Evolutionary conservation across 2,113 vertebrate genomes (phyloP).

Genomic region (Sebastes fasciatus): DNA sequence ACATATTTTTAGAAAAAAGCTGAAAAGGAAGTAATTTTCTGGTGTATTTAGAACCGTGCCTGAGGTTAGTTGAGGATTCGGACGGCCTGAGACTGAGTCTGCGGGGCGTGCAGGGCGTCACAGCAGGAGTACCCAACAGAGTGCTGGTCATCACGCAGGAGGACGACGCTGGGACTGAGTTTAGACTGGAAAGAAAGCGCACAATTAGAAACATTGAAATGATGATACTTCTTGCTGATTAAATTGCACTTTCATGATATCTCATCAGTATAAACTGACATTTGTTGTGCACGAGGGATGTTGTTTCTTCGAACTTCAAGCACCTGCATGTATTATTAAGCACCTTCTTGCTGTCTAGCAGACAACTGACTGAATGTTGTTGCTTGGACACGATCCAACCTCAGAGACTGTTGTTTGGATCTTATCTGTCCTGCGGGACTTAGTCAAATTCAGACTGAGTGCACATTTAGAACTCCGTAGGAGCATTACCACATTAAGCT

Average conservation of each 20-base stretch:
- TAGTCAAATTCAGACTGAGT: slow-evolving; percentile 30
- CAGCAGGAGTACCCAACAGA: slow-evolving; percentile 89
- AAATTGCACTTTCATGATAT: background rate
- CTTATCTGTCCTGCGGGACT: slow-evolving; percentile 11
- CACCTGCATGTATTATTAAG: slow-evolving; percentile 47
- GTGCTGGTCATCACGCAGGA: slow-evolving; percentile 88
- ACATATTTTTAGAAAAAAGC: background rate
- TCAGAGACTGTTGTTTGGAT: background rate
- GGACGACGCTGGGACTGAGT: slow-evolving; percentile 85
- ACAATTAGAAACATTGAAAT: background rate
- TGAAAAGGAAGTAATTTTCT: background rate
- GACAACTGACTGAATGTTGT: slow-evolving; percentile 16
- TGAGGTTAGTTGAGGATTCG: slow-evolving; percentile 95
- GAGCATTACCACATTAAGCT: background rate
- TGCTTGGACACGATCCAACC: background rate
- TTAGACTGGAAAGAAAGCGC: slow-evolving; percentile 85
- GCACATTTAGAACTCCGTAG: background rate
- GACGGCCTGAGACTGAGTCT: slow-evolving; percentile 93
- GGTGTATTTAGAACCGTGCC: slow-evolving; percentile 55
- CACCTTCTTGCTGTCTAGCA: slow-evolving; percentile 8
- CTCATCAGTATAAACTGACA: background rate
- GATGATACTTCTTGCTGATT: background rate
- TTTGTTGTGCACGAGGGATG: background rate
- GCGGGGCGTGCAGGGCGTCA: slow-evolving; percentile 92
- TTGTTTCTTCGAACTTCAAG: background rate